Base-by-base conservation (phyloP, 64 coral and sea anemone species). In the Porites australiensis region DNA sequence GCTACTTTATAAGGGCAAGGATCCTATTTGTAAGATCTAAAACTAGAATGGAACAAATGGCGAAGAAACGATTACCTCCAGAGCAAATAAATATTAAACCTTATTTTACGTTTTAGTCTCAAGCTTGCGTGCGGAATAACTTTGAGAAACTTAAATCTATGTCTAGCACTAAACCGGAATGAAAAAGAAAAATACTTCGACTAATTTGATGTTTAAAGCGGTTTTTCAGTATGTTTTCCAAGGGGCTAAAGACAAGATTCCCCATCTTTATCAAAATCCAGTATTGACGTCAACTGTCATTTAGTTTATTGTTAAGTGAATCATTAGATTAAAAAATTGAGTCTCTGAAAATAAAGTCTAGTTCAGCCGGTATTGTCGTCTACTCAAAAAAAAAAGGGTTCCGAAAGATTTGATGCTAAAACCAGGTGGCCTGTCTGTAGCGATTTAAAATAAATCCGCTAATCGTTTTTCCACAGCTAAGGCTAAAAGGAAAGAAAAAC, bases 351-450 rank as follows among this genome's bases (percentile, higher is more conserved):
- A 55, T 81, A 43, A 61, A 81, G 55, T 27, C 4, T 2, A 2
- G 12, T 44, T 81, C 78, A 63, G 78, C 58, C 62, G 78, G 78
- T 81, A 60, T 81, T 63, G 55, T 61, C 61, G 63, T 81, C 61
- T 44, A 37, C 27, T 37, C 20, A 23, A 62, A 45, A 44, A n/a
- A n/a, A n/a, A 16, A 44, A 21, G n/a, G 74, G 6, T 81, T 81
- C 14, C 6, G 23, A 45, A 62, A 61, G 10, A 14, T 19, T 16
- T 75, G 73, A 81, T 62, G 13, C 57, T 60, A 13, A 62, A 63
- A 45, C 55, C 78, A 81, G 55, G 63, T 81, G 55, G 12, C 46
- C 48, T 50, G 8, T 70, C 66, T 70, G 18, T 9, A 4, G 62
- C 13, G 62, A 64, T 64, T 64, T 48, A 3, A 74, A 74, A 74